These are phyloP conservation scores for Uropetala carovei DNA, from an alignment of 2,888 invertebrate species.

Conservation along the genomic window DNA sequence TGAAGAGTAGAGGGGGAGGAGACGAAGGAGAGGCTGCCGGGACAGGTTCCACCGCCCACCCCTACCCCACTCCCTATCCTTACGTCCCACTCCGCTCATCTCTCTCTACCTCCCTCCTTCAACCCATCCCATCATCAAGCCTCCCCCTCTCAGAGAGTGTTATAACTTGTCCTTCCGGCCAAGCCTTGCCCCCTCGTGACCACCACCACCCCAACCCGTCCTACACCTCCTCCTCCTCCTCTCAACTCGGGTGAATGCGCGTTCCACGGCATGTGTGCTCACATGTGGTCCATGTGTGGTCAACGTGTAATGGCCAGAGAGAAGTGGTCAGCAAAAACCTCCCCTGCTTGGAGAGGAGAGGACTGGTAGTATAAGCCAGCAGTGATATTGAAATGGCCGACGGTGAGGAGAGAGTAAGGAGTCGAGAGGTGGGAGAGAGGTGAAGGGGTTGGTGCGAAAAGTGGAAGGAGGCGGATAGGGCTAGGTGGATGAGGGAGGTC, in stretches of 20 bases:
- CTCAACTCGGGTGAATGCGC: conserved; percentile 45
- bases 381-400: conserved; percentile 13
- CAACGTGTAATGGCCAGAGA: conserved; percentile 41
- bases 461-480: background rate
- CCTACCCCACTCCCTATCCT: background rate
- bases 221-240: background rate
- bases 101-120: background rate
- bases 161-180: conserved; percentile 63
- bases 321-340: conserved; percentile 25
- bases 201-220: conserved; percentile 15
- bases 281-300: conserved; percentile 43
- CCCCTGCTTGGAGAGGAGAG: background rate
- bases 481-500: background rate
- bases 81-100: background rate
- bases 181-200: conserved; percentile 57
- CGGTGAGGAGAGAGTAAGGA: background rate
- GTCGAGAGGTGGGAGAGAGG: background rate
- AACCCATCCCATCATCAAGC: background rate
- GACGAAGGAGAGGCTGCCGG: conserved; percentile 35
- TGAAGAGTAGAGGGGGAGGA: background rate
- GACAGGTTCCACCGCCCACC: conserved; percentile 55
- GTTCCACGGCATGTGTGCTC: conserved; percentile 47
- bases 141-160: conserved; percentile 45
- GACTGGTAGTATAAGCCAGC: conserved; percentile 23
- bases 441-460: background rate